Conservation (phyloP, 92 coral and sea anemone species). For the Montipora capitata region DNA sequence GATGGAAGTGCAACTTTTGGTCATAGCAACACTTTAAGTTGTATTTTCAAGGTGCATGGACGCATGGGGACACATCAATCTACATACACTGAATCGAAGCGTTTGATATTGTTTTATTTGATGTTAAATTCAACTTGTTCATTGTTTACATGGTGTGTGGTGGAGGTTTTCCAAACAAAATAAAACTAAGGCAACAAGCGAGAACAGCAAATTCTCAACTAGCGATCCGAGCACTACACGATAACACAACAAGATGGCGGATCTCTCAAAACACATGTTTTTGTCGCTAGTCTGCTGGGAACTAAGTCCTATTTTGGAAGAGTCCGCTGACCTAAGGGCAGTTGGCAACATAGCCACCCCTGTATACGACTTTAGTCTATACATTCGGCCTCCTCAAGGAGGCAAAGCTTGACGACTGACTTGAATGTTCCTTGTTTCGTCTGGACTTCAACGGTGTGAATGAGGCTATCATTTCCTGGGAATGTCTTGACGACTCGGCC, state of each 20-base stretch:
- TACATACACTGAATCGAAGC: no score
- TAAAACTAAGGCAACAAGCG: no score
- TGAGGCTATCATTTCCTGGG: conserved; percentile 29
- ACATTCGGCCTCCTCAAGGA: conserved; percentile 34
- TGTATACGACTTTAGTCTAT: conserved; percentile 39
- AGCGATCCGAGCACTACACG: background rate
- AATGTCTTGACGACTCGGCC: no score
- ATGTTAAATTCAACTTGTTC: no score
- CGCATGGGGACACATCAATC: no score
- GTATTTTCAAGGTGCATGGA: no score
- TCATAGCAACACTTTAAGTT: no score
- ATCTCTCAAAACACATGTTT: background rate
- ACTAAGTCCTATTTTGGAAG: background rate
- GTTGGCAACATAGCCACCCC: conserved; percentile 68
- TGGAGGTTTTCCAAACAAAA: no score
- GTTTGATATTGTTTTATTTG: no score
- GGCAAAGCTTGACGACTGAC: conserved; percentile 52
- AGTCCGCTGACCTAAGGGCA: background rate
- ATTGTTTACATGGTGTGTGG: no score
- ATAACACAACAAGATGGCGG: conserved; percentile 10
- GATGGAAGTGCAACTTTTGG: no score
- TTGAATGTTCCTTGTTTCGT: conserved; percentile 38
- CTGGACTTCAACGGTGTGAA: conserved; percentile 42
- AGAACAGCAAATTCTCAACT: background rate
- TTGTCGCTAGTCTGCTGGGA: background rate